phyloP scores from a whole-genome alignment of 2,113 vertebrate genomes.

The Cryptotis parvus region DNA sequence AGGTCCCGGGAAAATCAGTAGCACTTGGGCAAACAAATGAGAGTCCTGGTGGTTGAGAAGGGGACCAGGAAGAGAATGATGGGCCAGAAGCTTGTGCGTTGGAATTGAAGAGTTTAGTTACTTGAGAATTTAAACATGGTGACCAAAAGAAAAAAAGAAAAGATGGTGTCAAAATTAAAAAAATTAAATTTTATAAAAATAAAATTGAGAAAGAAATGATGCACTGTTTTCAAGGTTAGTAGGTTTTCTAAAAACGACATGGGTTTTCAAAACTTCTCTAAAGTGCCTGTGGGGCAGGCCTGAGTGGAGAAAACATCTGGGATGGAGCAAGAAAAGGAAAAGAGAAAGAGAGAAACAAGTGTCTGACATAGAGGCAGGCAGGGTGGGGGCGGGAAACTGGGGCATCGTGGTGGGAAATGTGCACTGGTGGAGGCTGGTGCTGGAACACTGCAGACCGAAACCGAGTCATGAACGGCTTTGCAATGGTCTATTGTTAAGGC shows the following conservation, averaged over 20 bases:
- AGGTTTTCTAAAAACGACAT: not conserved
- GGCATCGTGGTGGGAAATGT: too few species aligned
- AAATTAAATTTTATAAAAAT: too few species aligned
- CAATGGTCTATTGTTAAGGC: too few species aligned
- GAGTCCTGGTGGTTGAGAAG: not conserved
- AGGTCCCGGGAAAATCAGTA: not conserved
- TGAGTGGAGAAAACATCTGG: not conserved
- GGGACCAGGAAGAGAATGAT: not conserved
- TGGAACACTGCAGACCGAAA: too few species aligned
- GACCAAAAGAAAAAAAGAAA: too few species aligned
- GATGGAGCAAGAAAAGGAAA: too few species aligned
- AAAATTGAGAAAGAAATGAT: not conserved
- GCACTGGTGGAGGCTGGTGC: too few species aligned
- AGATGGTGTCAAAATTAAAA: not conserved
- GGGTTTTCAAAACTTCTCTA: not conserved
- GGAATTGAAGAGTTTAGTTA: not conserved
- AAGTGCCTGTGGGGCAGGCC: not conserved
- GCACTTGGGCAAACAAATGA: not conserved
- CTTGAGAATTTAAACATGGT: too few species aligned
- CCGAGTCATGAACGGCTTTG: too few species aligned
- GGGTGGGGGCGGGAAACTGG: too few species aligned
- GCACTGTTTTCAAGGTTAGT: not conserved
- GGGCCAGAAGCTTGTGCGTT: not conserved
- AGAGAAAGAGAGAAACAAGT: too few species aligned
- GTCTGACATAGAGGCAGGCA: too few species aligned